A percentile compares a stretch with the other conserved stretches of the same genome.
These are phyloP conservation scores for Gonatopus flavifemur DNA, from an alignment of 1,140 invertebrate species.

Conservation along the genomic window DNA sequence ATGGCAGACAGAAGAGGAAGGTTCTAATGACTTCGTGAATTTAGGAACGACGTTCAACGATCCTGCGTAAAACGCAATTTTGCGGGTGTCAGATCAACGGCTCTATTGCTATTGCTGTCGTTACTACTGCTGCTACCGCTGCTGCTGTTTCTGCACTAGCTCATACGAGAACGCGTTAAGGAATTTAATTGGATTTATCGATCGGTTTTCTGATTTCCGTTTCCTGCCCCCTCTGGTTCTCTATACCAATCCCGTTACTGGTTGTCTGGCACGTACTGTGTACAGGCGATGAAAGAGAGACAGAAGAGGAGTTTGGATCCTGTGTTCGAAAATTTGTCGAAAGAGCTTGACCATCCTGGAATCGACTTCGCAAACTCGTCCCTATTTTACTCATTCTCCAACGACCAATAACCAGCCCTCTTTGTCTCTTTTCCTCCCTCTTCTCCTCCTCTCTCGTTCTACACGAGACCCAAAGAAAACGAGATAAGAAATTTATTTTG, in stretches of 20 bases:
- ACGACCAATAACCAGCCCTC: too few relatives aligned
- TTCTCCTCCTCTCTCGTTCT: too few relatives aligned
- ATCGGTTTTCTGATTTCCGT: slow-evolving; percentile 49
- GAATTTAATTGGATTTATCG: slow-evolving; percentile 58
- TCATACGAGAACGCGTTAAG: slow-evolving; percentile 31
- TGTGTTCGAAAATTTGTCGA: slow-evolving; percentile 18
- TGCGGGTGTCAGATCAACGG: slow-evolving; percentile 26
- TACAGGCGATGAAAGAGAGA: too few relatives aligned
- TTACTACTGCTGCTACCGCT: slow-evolving; percentile 12
- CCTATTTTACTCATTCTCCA: not conserved
- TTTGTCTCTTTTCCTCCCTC: too few relatives aligned
- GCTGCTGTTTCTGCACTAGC: slow-evolving; percentile 20
- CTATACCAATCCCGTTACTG: too few relatives aligned
- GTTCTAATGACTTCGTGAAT: slow-evolving; percentile 16
- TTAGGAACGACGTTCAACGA: slow-evolving; percentile 10
- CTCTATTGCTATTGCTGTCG: slow-evolving; percentile 10
- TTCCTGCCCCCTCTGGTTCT: slow-evolving; percentile 24
- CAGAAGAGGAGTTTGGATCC: not conserved
- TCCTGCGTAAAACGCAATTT: slow-evolving; percentile 42
- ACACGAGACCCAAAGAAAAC: too few relatives aligned
- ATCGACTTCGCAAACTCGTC: slow-evolving; percentile 22
- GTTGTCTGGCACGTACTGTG: too few relatives aligned
- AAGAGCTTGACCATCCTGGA: slow-evolving; percentile 4
- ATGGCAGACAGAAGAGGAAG: too few relatives aligned
- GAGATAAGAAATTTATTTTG: too few relatives aligned